Evolutionary conservation across 1,140 invertebrate genomes (phyloP), one percentile per base, ranked within the genome.

Genomic region (Drosophila varians): DNA sequence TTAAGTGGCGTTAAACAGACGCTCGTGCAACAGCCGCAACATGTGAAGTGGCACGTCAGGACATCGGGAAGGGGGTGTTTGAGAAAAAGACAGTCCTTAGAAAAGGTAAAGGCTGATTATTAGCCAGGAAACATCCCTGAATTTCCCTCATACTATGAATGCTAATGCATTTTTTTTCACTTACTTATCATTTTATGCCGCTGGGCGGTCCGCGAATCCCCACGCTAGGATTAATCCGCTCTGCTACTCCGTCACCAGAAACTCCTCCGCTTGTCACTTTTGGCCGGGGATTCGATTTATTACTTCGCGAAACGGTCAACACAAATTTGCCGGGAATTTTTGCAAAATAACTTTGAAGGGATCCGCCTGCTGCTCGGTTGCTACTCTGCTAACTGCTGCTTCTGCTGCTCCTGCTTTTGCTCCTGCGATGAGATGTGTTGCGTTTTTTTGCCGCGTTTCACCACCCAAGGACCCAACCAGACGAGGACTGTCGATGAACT

Each of bases 151-250:
- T n/a, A n/a, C n/a, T n/a, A n/a, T n/a, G n/a, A n/a, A n/a, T n/a
- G n/a, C n/a, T n/a, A n/a, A n/a, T n/a, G n/a, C n/a, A n/a, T n/a
- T n/a, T n/a, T n/a, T n/a, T n/a, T 57, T 26, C 52, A 87, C 80
- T 86, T 87, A 86, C 80, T 82, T 86, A 86, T 86, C 80, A 86
- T 86, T 86, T 86, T 86, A 77, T 87, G 82, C 80, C 80, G 77
- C 82, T 73, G 56, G 77, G 80, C 73, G 73, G 72, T 87, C 73
- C 62, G 82, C 64, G 49, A 86, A 87, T 87, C 80, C 80, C 79
- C 55, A 36, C 60, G 45, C 40, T 66, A 74, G 80, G 82, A 86
- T 80, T 80, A 61, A 48, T 56, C 40, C 55, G 64, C 61, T 38
- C 55, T 34, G 38, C 42, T 60, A 74, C 60, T 64, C 52, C 38